phyloP scores from a whole-genome alignment of 2,888 invertebrate genomes.

The Quadroppia sp. region DNA sequence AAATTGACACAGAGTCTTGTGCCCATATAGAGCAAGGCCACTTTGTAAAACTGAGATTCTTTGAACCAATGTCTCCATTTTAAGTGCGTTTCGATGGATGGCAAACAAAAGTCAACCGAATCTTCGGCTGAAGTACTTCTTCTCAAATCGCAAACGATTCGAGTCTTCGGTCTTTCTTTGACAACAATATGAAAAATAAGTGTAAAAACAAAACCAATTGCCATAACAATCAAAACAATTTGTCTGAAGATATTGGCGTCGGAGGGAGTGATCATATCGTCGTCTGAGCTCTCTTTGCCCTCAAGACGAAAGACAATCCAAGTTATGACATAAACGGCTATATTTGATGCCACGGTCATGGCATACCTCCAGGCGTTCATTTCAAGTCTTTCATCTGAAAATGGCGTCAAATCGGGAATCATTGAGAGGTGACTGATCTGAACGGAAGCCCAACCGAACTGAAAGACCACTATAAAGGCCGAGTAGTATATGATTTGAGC shows the following conservation, averaged over 20 bases:
- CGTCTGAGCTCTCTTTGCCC: too few species aligned
- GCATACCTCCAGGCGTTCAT: conserved; percentile 69
- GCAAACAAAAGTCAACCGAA: too few species aligned
- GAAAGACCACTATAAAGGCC: conserved; percentile 73
- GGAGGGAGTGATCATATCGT: too few species aligned
- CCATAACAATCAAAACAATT: too few species aligned
- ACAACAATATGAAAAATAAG: too few species aligned
- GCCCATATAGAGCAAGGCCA: conserved; percentile 76
- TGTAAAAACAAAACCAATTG: too few species aligned
- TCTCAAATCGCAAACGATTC: not conserved
- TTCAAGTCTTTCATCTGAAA: conserved; percentile 68
- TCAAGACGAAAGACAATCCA: not conserved
- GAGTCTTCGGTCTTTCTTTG: not conserved
- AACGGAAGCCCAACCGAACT: conserved; percentile 88
- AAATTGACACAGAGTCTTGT: conserved; percentile 79
- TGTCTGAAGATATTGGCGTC: too few species aligned
- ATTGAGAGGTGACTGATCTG: conserved; percentile 89
- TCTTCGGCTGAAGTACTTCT: too few species aligned
- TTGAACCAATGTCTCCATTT: conserved; percentile 39
- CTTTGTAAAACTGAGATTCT: conserved; percentile 55
- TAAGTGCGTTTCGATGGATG: not conserved
- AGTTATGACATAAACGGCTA: not conserved
- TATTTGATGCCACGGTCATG: not conserved
- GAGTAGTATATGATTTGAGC: conserved; percentile 70
- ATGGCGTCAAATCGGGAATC: conserved; percentile 70